phyloP scores from a whole-genome alignment of 2,797 vertebrate genomes.

The Lithobates pipiens region DNA sequence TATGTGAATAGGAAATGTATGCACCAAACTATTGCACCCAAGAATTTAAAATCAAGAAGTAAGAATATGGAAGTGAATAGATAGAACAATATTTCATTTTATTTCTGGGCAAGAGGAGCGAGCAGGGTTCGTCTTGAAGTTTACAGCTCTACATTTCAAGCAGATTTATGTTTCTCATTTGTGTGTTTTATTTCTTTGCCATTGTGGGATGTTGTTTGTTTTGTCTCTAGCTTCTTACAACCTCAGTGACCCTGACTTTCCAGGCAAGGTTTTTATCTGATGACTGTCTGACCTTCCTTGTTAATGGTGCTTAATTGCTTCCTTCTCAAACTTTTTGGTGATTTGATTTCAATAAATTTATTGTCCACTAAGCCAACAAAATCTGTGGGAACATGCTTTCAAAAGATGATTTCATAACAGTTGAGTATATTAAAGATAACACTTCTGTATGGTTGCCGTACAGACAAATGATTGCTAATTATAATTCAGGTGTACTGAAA shows the following conservation, averaged over 20 bases:
- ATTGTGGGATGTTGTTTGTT: slow-evolving; percentile 56
- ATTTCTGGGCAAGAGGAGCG: slow-evolving; percentile 22
- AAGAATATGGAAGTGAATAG: slow-evolving; percentile 8
- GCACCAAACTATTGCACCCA: background rate
- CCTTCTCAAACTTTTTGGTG: slow-evolving; percentile 80
- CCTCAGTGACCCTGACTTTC: slow-evolving; percentile 81
- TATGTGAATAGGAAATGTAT: background rate
- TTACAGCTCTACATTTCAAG: slow-evolving; percentile 41
- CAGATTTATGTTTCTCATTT: slow-evolving; percentile 55
- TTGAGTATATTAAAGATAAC: background rate
- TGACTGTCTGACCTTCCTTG: slow-evolving; percentile 85
- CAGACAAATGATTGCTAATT: background rate
- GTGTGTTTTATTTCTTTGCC: slow-evolving; percentile 51
- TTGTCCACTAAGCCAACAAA: slow-evolving; percentile 44
- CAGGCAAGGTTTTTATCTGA: slow-evolving; percentile 79
- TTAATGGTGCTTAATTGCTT: slow-evolving; percentile 90
- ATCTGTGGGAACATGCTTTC: slow-evolving; percentile 41
- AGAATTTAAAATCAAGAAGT: background rate
- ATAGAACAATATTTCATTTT: slow-evolving; percentile 35
- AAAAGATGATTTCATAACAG: slow-evolving; percentile 2
- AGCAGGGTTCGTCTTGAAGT: slow-evolving; percentile 3
- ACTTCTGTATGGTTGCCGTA: background rate
- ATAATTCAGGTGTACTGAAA: slow-evolving; percentile 18
- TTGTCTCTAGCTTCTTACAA: slow-evolving; percentile 68
- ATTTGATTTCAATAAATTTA: slow-evolving; percentile 50